These are phyloP conservation scores for Elgaria multicarinata DNA, from an alignment of 2,113 vertebrate species.

Conservation along the genomic window DNA sequence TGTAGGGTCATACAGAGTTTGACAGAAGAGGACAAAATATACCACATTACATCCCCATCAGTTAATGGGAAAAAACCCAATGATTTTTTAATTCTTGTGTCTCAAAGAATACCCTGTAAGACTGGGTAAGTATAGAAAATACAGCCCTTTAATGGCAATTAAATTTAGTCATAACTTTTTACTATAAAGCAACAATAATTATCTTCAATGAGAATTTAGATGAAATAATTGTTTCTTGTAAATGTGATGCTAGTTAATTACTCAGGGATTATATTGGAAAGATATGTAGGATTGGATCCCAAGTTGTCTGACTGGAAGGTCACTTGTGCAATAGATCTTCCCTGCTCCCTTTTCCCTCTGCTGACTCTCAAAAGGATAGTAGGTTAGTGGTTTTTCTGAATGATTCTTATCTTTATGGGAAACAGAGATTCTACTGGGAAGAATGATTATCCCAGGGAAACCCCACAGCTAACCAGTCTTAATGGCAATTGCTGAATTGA, in stretches of 20 bases:
- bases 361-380: not conserved
- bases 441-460: not conserved
- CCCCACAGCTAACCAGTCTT: not conserved
- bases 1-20: conserved; percentile 73
- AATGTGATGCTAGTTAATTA: rapidly evolving
- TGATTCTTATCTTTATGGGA: not conserved
- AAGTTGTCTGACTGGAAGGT: not conserved
- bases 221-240: not conserved
- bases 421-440: not conserved
- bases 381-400: not conserved
- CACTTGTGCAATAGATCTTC: not conserved
- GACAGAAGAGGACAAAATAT: conserved; percentile 78
- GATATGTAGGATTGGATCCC: not conserved
- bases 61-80: conserved; percentile 59
- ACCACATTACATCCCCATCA: conserved; percentile 69
- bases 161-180: not conserved
- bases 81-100: conserved; percentile 80
- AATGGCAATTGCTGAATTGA: not conserved
- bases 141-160: not conserved
- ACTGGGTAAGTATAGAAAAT: conserved; percentile 69
- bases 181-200: not conserved
- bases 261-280: not conserved
- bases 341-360: not conserved
- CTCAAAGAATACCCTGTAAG: conserved; percentile 69
- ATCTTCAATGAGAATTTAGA: not conserved